A percentile compares a stretch with the other conserved stretches of the same genome.
These are phyloP conservation scores for Lordiphosa stackelbergi DNA, from an alignment of 1,140 invertebrate genomes.

Conservation along the genomic window DNA sequence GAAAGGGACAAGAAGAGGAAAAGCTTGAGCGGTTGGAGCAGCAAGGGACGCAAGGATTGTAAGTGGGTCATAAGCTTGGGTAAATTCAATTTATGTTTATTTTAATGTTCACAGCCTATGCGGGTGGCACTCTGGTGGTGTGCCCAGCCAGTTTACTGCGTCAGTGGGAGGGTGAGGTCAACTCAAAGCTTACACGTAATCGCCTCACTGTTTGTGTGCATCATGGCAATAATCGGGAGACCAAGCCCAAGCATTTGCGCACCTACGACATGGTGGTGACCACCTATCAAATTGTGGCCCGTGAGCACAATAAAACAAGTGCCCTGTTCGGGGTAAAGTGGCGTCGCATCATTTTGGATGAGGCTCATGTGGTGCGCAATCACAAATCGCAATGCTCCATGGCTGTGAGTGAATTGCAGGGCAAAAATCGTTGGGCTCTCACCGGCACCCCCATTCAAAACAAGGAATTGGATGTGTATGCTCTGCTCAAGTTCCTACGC, in stretches of 20 bases:
- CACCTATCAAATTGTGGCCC: slow-evolving; percentile 84
- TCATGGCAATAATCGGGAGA: slow-evolving; percentile 88
- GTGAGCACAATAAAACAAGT: slow-evolving; percentile 78
- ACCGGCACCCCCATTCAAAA: slow-evolving; percentile 98
- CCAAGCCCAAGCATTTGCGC: slow-evolving; percentile 81
- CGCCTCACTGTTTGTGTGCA: slow-evolving; percentile 84
- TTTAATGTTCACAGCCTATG: slow-evolving; percentile 54
- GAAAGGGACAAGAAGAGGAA: slow-evolving; percentile 49
- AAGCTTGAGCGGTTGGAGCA: slow-evolving; percentile 52
- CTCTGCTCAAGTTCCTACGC: slow-evolving; percentile 89
- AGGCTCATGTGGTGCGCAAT: slow-evolving; percentile 95
- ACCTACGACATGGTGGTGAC: slow-evolving; percentile 86
- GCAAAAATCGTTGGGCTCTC: slow-evolving; percentile 87
- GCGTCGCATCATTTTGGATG: slow-evolving; percentile 93
- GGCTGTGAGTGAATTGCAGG: slow-evolving; percentile 85
- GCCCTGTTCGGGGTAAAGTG: slow-evolving; percentile 79
- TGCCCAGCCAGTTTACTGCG: slow-evolving; percentile 90
- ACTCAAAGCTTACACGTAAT: slow-evolving; percentile 81
- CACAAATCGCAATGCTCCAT: slow-evolving; percentile 86
- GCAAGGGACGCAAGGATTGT: slow-evolving; percentile 71
- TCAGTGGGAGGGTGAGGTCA: slow-evolving; percentile 93
- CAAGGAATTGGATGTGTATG: slow-evolving; percentile 92
- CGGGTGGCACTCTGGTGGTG: slow-evolving; percentile 89
- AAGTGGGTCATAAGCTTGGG: slow-evolving; percentile 19
- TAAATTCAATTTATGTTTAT: not conserved